Percentiles rank a stretch among this genome's conserved stretches.
Conservation (phyloP, 2,797 vertebrate genomes). For the Microctenopoma lineatum region DNA sequence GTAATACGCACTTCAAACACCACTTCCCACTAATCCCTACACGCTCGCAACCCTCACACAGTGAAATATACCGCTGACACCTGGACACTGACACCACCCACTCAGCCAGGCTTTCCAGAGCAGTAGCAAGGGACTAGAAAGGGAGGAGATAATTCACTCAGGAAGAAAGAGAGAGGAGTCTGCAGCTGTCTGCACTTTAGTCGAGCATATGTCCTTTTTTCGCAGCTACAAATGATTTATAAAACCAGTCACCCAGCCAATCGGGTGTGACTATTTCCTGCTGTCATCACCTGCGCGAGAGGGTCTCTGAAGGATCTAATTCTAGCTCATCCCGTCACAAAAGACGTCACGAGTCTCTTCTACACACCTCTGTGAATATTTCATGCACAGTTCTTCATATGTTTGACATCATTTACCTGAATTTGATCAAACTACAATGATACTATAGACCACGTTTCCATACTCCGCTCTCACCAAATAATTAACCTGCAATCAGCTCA, state of each 20-base stretch:
- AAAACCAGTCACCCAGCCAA: constrained; percentile 2
- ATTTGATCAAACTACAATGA: not conserved
- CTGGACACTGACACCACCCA: constrained; percentile 51
- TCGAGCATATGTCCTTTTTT: constrained; percentile 23
- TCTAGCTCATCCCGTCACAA: not conserved
- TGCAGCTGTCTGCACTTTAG: constrained; percentile 33
- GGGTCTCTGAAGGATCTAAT: constrained; percentile 8
- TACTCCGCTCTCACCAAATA: no score
- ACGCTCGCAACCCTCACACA: constrained; percentile 63
- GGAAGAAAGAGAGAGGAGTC: constrained; percentile 3
- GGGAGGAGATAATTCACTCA: constrained; percentile 45
- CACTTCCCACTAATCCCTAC: constrained; percentile 70
- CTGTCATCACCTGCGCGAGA: constrained; percentile 9
- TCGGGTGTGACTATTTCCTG: constrained; percentile 9
- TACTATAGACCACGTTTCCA: not conserved
- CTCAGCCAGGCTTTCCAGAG: constrained; percentile 51
- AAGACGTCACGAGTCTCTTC: not conserved
- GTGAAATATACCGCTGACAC: constrained; percentile 54
- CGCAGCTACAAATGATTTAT: constrained; percentile 18
- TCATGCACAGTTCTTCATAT: not conserved
- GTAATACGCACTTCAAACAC: constrained; percentile 72
- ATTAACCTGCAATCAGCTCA: no score
- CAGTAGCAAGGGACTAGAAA: constrained; percentile 36
- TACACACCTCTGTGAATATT: not conserved
- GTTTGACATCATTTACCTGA: not conserved